Percentiles rank a stretch among this genome's conserved stretches.
Evolutionary conservation across 2,888 invertebrate genomes (phyloP).

Genomic region (Artemia sp.): DNA sequence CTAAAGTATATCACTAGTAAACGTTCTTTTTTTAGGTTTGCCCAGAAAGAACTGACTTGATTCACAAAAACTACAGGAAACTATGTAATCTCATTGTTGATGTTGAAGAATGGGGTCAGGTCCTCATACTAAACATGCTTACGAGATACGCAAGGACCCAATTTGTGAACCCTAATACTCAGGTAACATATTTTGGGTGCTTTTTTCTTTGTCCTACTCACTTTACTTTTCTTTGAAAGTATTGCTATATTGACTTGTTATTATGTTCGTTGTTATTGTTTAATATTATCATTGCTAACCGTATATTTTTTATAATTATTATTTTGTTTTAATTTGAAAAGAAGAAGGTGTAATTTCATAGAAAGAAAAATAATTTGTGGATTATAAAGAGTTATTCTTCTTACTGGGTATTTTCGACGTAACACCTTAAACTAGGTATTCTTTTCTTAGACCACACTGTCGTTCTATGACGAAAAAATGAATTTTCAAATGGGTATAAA

Average conservation of each 20-base stretch:
- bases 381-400: too few relatives aligned
- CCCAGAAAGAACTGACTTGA: slow-evolving; percentile 81
- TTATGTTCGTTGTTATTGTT: too few relatives aligned
- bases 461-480: too few relatives aligned
- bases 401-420: too few relatives aligned
- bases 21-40: slow-evolving; percentile 41
- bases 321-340: too few relatives aligned
- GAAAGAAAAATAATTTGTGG: too few relatives aligned
- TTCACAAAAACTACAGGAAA: slow-evolving; percentile 89
- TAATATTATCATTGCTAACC: too few relatives aligned
- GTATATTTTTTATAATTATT: too few relatives aligned
- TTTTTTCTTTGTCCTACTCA: background rate
- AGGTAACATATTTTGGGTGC: slow-evolving; percentile 34
- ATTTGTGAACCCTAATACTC: slow-evolving; percentile 67
- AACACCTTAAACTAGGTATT: too few relatives aligned
- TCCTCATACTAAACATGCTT: slow-evolving; percentile 86
- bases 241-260: background rate
- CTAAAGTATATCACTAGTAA: background rate
- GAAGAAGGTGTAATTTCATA: too few relatives aligned
- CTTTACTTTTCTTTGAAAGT: slow-evolving; percentile 3
- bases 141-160: slow-evolving; percentile 86
- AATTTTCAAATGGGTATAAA: too few relatives aligned
- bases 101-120: slow-evolving; percentile 94
- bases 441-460: too few relatives aligned
- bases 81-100: slow-evolving; percentile 87